Percentiles rank a stretch among this genome's conserved stretches.
Conservation (phyloP, 2,888 invertebrate genomes). For the Sympetrum striolatum region DNA sequence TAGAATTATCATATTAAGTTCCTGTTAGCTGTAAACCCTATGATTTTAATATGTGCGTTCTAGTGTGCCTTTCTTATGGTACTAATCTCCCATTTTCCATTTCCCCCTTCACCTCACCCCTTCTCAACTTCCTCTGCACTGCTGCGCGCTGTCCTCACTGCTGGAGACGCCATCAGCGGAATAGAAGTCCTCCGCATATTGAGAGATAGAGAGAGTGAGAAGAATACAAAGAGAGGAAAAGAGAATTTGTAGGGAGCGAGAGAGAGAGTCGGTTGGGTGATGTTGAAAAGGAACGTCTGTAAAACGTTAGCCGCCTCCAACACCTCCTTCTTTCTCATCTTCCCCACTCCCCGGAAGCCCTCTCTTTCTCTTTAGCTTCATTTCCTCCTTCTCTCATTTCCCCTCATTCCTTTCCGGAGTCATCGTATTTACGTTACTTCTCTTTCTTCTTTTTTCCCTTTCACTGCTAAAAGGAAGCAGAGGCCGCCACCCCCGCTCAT, state of each 20-base stretch:
- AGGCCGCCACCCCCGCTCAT: background rate
- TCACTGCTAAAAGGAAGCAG: background rate
- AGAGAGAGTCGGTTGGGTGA: background rate
- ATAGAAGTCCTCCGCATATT: conserved; percentile 13
- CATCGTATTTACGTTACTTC: conserved; percentile 12
- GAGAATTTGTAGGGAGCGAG: background rate
- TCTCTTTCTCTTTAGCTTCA: background rate
- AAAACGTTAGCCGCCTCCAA: background rate
- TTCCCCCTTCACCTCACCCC: background rate
- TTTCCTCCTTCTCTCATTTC: background rate
- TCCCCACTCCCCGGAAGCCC: background rate
- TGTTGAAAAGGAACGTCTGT: background rate
- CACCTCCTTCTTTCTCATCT: background rate
- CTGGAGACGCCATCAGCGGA: conserved; percentile 11
- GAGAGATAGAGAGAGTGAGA: background rate
- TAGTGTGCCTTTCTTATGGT: background rate
- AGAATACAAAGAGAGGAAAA: background rate
- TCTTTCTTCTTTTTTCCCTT: background rate
- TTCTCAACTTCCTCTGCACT: background rate
- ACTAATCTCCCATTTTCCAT: background rate
- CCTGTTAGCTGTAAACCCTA: too few relatives aligned
- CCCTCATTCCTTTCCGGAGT: background rate
- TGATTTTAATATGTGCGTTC: background rate
- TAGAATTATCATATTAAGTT: too few relatives aligned
- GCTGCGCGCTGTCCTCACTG: background rate